phyloP scores from a whole-genome alignment of 2,797 vertebrate species.

The Distichodus sexfasciatus region DNA sequence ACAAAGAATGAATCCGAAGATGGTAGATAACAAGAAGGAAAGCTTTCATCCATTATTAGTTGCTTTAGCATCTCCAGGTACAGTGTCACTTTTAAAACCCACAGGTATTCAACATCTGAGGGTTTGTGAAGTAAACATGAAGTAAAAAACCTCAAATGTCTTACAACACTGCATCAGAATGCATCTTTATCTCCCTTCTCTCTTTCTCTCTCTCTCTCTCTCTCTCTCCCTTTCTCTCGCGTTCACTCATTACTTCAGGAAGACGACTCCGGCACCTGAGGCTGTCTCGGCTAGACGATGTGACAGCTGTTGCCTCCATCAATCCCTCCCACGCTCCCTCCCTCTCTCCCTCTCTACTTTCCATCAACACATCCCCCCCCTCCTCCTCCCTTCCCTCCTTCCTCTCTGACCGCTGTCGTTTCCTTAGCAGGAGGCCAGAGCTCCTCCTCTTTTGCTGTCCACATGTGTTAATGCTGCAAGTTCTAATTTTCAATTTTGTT shows the following conservation, averaged over 20 bases:
- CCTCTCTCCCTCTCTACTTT: not conserved
- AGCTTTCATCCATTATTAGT: no score
- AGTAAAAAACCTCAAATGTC: no score
- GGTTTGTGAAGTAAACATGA: not conserved
- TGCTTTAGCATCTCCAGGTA: no score
- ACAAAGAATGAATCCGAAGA: no score
- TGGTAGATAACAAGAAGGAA: no score
- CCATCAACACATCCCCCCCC: not conserved
- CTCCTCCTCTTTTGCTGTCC: not conserved
- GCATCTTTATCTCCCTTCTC: not conserved
- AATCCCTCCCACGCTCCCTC: not conserved
- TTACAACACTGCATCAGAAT: not conserved
- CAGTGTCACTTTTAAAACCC: no score
- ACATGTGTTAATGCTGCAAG: no score
- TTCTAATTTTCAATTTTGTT: no score
- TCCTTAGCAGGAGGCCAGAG: not conserved
- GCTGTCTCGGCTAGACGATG: conserved; percentile 15
- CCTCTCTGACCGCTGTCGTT: not conserved
- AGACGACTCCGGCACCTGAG: not conserved
- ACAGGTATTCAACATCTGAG: no score
- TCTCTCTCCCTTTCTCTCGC: not conserved
- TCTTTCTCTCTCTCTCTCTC: not conserved
- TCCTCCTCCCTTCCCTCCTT: not conserved
- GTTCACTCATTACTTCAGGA: conserved; percentile 17
- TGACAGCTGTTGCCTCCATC: conserved; percentile 16